Evolutionary conservation across 2,113 vertebrate species (phyloP).

Genomic region (Cinclus mexicanus): DNA sequence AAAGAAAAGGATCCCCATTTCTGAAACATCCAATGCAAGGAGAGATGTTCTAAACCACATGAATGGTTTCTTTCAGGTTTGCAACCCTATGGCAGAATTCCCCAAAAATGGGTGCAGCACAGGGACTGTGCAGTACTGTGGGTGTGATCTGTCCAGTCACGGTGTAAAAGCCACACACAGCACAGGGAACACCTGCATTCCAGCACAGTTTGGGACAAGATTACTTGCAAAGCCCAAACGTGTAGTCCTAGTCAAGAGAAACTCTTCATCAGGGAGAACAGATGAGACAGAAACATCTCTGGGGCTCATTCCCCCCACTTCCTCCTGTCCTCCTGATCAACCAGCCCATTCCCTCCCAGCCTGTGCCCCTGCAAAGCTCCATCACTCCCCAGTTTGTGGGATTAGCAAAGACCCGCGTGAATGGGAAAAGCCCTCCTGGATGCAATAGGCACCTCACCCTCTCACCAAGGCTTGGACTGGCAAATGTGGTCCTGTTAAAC

Average conservation of each 20-base stretch:
- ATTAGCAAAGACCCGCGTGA: background rate
- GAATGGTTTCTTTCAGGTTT: background rate
- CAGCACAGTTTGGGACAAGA: background rate
- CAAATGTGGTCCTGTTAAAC: background rate
- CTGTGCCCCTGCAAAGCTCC: background rate
- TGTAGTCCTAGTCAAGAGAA: background rate
- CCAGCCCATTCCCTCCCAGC: background rate
- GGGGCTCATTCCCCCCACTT: background rate
- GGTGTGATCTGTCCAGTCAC: background rate
- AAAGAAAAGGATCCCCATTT: background rate
- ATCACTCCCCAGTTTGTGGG: background rate
- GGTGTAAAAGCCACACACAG: background rate
- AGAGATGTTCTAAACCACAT: fast-evolving
- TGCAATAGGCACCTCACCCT: background rate
- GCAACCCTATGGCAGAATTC: background rate
- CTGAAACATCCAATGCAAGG: background rate
- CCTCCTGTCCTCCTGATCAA: background rate
- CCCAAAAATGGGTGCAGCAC: too few relatives aligned
- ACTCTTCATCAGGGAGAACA: background rate
- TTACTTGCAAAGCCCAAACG: background rate
- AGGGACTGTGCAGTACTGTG: background rate
- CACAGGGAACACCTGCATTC: background rate
- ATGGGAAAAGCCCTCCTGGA: background rate
- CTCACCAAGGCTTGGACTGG: background rate
- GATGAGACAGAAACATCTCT: background rate